Percentiles rank a stretch among this genome's conserved stretches.
Evolutionary conservation across 1,140 invertebrate genomes (phyloP).

Genomic region (Panagrolaimus sp.): DNA sequence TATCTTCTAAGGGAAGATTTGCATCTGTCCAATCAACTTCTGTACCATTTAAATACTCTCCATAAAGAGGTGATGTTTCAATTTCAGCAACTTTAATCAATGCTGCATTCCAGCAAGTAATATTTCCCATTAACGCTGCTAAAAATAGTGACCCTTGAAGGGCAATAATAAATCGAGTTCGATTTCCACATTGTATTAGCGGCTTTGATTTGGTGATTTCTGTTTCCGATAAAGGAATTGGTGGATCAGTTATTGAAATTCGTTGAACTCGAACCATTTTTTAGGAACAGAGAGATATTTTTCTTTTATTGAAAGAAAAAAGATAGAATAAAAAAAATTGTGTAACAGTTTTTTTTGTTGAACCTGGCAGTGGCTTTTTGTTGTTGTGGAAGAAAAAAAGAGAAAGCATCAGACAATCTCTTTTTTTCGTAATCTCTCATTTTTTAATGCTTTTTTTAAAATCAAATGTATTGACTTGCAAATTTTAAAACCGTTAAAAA

Average conservation of each 20-base stretch:
- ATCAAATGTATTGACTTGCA: too few relatives aligned
- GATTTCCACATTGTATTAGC: neutral
- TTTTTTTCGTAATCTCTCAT: too few relatives aligned
- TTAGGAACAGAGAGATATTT: too few relatives aligned
- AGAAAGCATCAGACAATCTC: too few relatives aligned
- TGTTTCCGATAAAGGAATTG: neutral
- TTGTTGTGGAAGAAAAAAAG: too few relatives aligned
- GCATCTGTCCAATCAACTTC: slow-evolving; percentile 7
- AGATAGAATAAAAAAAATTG: neutral
- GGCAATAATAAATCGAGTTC: neutral
- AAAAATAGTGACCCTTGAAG: neutral
- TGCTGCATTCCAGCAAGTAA: slow-evolving; percentile 8
- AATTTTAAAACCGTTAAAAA: too few relatives aligned
- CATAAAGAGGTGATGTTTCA: neutral
- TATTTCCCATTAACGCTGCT: neutral
- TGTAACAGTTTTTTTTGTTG: neutral
- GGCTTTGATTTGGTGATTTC: neutral
- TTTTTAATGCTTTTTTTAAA: too few relatives aligned
- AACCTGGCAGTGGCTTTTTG: too few relatives aligned
- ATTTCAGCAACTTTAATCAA: slow-evolving; percentile 9
- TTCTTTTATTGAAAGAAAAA: neutral
- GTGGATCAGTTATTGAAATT: neutral
- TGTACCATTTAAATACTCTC: neutral
- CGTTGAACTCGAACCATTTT: neutral
- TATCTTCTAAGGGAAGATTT: neutral